Evolutionary conservation across 30 jellyfish, hydroid and myxozoan genomes (phyloP).

Genomic region (Nemopilema nomurai): DNA sequence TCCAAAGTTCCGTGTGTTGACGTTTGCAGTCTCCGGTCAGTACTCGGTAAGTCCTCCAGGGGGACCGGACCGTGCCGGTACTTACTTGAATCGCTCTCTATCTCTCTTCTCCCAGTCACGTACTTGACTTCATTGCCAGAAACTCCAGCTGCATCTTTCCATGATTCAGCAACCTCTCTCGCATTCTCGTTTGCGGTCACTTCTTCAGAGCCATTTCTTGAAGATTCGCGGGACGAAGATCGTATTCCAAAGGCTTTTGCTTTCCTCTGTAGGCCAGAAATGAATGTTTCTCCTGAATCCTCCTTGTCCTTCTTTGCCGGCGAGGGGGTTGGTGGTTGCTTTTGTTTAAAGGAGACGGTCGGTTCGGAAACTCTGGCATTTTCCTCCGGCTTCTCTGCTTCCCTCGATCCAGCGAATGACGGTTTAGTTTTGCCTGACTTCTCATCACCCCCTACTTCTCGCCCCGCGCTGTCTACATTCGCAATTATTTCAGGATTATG

Average conservation of each 20-base stretch:
- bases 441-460: background rate
- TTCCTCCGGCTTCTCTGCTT: background rate
- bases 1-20: constrained; percentile 45
- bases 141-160: background rate
- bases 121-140: background rate
- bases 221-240: background rate
- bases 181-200: background rate
- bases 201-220: background rate
- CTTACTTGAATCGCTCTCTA: constrained; percentile 23
- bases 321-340: background rate
- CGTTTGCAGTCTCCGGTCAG: constrained; percentile 9
- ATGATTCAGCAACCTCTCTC: background rate
- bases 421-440: background rate
- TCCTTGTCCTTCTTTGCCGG: background rate
- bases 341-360: background rate
- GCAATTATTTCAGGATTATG: background rate
- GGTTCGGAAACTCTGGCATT: background rate
- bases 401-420: background rate
- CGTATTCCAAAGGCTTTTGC: background rate
- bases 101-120: constrained; percentile 5
- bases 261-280: constrained; percentile 10
- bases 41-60: constrained; percentile 35
- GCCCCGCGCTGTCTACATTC: background rate
- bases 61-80: constrained; percentile 70
- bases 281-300: background rate